Conservation (phyloP, 2,888 invertebrate species). For the Aplocera efformata region DNA sequence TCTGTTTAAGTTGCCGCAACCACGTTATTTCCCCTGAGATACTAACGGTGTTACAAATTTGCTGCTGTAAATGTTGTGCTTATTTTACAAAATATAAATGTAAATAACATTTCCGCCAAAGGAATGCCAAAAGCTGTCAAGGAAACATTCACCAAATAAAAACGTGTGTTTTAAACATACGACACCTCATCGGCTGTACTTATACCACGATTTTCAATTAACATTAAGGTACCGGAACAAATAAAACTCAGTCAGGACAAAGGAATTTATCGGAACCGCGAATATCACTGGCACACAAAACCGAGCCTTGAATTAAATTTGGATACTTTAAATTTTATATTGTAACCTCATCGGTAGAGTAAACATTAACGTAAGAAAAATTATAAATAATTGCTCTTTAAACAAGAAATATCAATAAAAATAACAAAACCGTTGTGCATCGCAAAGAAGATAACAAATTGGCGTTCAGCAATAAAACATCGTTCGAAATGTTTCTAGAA, state of each 20-base stretch:
- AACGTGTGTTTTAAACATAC: slow-evolving; percentile 34
- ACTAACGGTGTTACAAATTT: no score
- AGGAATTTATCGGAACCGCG: slow-evolving; percentile 51
- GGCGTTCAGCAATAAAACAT: slow-evolving; percentile 41
- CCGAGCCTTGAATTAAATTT: slow-evolving; percentile 28
- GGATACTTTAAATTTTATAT: slow-evolving; percentile 1
- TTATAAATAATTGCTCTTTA: neutral
- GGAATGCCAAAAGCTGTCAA: slow-evolving; percentile 24
- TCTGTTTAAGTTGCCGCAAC: slow-evolving; percentile 47
- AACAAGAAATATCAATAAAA: slow-evolving; percentile 7
- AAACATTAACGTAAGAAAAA: neutral
- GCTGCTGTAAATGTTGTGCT: no score
- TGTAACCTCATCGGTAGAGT: slow-evolving; percentile 1
- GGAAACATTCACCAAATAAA: slow-evolving; percentile 25
- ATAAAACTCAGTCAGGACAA: slow-evolving; percentile 53
- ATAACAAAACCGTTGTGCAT: slow-evolving; percentile 31
- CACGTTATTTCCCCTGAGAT: slow-evolving; percentile 39
- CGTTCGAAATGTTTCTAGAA: slow-evolving; percentile 45
- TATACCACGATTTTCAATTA: slow-evolving; percentile 56
- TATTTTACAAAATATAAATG: slow-evolving; percentile 25
- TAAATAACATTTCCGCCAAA: slow-evolving; percentile 9
- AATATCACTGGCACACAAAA: slow-evolving; percentile 45
- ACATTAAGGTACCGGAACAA: slow-evolving; percentile 58
- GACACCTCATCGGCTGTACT: slow-evolving; percentile 44
- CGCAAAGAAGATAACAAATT: slow-evolving; percentile 49